These are phyloP conservation scores for Sarcophaga carnaria DNA, from an alignment of 2,888 invertebrate species.

Conservation along the genomic window DNA sequence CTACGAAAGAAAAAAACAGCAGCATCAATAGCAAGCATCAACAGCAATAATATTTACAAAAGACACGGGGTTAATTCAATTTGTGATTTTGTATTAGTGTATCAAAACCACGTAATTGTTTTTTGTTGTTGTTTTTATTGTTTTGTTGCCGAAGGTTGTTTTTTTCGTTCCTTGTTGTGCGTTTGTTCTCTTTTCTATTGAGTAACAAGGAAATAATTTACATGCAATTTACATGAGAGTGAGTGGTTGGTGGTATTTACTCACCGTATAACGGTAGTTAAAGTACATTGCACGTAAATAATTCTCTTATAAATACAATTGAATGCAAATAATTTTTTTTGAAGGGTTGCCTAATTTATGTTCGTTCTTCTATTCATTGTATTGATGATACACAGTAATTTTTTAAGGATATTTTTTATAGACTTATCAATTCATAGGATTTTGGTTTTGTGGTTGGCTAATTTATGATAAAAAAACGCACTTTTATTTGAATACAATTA, in stretches of 20 bases:
- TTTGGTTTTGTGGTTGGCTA: slow-evolving; percentile 18
- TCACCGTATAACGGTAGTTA: background rate
- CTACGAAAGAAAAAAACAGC: background rate
- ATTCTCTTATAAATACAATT: slow-evolving; percentile 37
- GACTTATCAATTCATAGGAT: slow-evolving; percentile 57
- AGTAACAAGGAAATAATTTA: slow-evolving; percentile 39
- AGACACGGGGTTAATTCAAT: background rate
- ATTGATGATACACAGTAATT: background rate
- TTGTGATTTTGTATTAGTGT: slow-evolving; percentile 31
- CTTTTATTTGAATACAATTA: slow-evolving; percentile 55
- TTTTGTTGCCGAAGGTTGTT: too few relatives aligned
- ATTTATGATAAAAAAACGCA: background rate
- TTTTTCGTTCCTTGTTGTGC: too few relatives aligned
- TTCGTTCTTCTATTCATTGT: too few relatives aligned
- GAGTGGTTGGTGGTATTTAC: background rate
- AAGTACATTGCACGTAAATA: slow-evolving; percentile 59
- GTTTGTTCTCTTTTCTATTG: background rate
- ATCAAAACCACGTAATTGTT: slow-evolving; percentile 63
- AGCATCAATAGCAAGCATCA: slow-evolving; percentile 1
- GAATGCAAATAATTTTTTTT: too few relatives aligned
- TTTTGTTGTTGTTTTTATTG: background rate
- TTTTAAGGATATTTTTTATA: slow-evolving; percentile 28
- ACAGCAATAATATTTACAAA: background rate
- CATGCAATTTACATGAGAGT: slow-evolving; percentile 18
- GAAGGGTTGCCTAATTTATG: too few relatives aligned